phyloP scores from a whole-genome alignment of 2,113 vertebrate genomes.

The Leptodactylus fuscus region DNA sequence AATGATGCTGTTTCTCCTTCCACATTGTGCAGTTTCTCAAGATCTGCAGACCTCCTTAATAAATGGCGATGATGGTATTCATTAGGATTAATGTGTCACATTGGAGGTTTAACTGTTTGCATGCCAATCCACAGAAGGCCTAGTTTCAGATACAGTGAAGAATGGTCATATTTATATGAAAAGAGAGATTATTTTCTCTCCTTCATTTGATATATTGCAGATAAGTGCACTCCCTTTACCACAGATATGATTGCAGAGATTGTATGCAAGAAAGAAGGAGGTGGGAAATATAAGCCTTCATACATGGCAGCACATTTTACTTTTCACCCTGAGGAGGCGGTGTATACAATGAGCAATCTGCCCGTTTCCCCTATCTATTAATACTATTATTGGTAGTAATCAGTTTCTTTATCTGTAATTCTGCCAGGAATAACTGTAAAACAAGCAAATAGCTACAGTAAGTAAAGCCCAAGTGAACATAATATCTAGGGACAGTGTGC shows the following conservation, averaged over 20 bases:
- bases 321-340: too few relatives aligned
- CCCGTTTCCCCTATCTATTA: too few relatives aligned
- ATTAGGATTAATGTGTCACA: slow-evolving; percentile 6
- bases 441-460: too few relatives aligned
- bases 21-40: slow-evolving; percentile 24
- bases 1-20: slow-evolving; percentile 43
- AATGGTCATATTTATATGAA: background rate
- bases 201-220: background rate
- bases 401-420: too few relatives aligned
- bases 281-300: too few relatives aligned
- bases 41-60: slow-evolving; percentile 51
- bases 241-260: background rate
- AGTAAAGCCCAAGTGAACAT: too few relatives aligned
- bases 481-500: too few relatives aligned
- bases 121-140: background rate
- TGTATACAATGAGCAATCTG: too few relatives aligned
- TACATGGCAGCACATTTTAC: too few relatives aligned
- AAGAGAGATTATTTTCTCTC: background rate
- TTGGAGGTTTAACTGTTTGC: slow-evolving; percentile 10
- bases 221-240: background rate
- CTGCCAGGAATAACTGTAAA: too few relatives aligned
- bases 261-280: too few relatives aligned
- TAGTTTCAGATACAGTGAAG: background rate
- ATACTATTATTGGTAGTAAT: too few relatives aligned
- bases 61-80: slow-evolving; percentile 35